Evolutionary conservation across 2,888 invertebrate genomes (phyloP), one percentile per base, ranked within the genome.

Genomic region (Tachina lurida): DNA sequence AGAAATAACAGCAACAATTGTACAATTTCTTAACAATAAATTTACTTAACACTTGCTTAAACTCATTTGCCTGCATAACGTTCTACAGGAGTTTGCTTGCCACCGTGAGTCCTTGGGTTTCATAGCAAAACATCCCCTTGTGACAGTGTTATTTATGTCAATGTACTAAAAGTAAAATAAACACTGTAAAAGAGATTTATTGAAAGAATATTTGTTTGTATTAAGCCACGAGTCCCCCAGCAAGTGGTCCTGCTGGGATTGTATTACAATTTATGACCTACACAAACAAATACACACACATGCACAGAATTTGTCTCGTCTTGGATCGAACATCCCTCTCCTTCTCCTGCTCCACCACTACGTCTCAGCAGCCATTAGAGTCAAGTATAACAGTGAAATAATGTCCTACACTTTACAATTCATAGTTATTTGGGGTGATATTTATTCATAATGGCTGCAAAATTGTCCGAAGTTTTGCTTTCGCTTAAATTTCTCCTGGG

Each of bases 191-290:
- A 88, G 89, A 89, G 91, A 91, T 91, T 91, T 91, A 91, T 91
- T 90, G 89, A 88, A 89, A 90, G 89, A 91, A 90, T 90, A 89
- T 88, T 89, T 91, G 90, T 90, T 90, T 91, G 89, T 89, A 90
- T 90, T 89, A 90, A 90, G 89, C 89, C 88, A 88, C 88, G 75
- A 84, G 85, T 77, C 58, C 43, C 31, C 54, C 58, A 75, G 86
- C 65, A 86, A 86, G 71, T 80, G 62, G 84, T 70, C 70, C 63
- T 63, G 79, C 78, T 52, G 70, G 60, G 75, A 74, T 87, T 73
- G 78, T 81, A 58, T 82, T 78, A 78, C 81, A 80, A 62, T 65
- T 75, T 80, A 68, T 60, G 22, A 67, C 10, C 15, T 43, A 47
- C n/a, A 52, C 41, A 62, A 62, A 43, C 19, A 62, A 62, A 43